Base-by-base conservation (phyloP, 1,140 invertebrate genomes). In the Drosophila rhopaloa region DNA sequence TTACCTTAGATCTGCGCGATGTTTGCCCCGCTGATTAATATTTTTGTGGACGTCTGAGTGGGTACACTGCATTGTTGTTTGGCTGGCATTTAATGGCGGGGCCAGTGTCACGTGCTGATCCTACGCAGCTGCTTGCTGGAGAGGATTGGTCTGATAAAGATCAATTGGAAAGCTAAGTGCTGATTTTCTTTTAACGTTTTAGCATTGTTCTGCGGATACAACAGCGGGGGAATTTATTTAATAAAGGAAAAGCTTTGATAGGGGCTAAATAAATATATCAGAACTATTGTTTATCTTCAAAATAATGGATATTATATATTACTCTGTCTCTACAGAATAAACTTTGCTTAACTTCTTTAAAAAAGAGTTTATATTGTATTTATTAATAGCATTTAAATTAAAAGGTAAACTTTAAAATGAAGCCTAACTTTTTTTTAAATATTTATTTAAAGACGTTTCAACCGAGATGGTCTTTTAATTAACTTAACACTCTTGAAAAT, bases 11-110 rank as follows among this genome's bases (percentile, higher is more conserved):
- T 73, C 16, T 60, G 38, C 41, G 50, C 9, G 51, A 19, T 79
- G 76, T 88, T 86, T 82, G 68, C 72, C 50, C 59, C 46, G 47
- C 27, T 86, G 62, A 81, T 86, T 81, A 81, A 81, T 81, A 68
- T 68, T 68, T 79, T 62, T 77, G 55, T 57, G 56, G 54, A 67
- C 65, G n/a, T 57, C 51, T 48, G 29, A 73, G 66, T 73, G 67
- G 55, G 67, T 51, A 56, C 32, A 40, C 10, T 16, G 54, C 37
- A 72, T 72, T 73, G 50, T 76, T 40, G 50, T 24, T 58, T 7
- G 35, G 27, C 41, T 57, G 24, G 13, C 13, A 46, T 53, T 62
- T 56, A 46, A 77, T 60, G 74, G 40, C 55, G 35, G 48, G 19
- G 48, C 46, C 65, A 73, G 50, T 78, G 74, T 78, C 76, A 77